Conservation (phyloP, 2,888 invertebrate species). For the Azorinus chamasolen region DNA sequence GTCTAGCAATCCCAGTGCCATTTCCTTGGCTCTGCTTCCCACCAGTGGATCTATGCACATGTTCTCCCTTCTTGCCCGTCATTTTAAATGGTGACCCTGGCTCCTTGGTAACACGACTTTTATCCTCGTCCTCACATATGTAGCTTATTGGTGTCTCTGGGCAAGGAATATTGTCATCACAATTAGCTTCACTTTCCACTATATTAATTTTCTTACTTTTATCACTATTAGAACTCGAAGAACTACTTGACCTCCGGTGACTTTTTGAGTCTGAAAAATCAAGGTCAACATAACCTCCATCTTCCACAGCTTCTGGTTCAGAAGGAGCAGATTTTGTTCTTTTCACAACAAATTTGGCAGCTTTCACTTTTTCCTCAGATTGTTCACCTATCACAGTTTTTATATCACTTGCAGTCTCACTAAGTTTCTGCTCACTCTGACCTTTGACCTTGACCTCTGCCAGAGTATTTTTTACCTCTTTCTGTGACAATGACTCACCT, state of each 20-base stretch:
- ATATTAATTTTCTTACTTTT: conserved; percentile 32
- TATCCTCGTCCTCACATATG: conserved; percentile 39
- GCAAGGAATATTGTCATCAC: conserved; percentile 38
- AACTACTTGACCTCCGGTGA: conserved; percentile 48
- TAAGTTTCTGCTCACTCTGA: not conserved
- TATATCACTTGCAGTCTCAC: conserved; percentile 10
- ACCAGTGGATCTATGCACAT: too few relatives aligned
- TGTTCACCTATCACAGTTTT: conserved; percentile 27
- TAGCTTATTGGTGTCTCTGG: conserved; percentile 53
- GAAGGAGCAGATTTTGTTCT: conserved; percentile 26
- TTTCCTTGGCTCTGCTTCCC: too few relatives aligned
- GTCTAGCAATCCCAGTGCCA: conserved; percentile 14
- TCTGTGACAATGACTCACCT: too few relatives aligned
- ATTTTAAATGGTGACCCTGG: conserved; percentile 34
- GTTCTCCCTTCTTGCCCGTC: too few relatives aligned
- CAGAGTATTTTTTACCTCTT: too few relatives aligned
- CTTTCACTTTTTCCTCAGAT: conserved; percentile 7
- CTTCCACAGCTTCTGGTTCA: conserved; percentile 30
- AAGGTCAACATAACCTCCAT: conserved; percentile 69
- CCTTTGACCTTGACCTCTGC: conserved; percentile 1
- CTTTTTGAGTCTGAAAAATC: conserved; percentile 47
- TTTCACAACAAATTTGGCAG: conserved; percentile 38
- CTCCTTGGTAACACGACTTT: not conserved
- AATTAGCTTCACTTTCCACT: conserved; percentile 2
- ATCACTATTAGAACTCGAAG: conserved; percentile 58